Conservation (phyloP, 2,113 vertebrate species). For the Amblyopsis rosae region DNA sequence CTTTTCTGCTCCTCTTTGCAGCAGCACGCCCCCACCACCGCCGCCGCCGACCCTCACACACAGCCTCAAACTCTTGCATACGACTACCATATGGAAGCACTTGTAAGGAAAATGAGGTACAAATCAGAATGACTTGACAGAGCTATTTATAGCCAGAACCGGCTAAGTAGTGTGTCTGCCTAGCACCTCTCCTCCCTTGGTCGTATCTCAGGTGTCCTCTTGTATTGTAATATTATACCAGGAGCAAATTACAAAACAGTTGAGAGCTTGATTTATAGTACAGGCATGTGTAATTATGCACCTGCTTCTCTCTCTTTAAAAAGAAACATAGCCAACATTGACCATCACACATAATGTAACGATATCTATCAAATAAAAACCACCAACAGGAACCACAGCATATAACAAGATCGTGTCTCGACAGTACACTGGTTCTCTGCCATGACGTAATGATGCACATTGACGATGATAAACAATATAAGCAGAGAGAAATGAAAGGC, state of each 20-base stretch:
- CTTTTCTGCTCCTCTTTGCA: constrained; percentile 8
- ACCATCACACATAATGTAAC: background rate
- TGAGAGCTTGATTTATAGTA: background rate
- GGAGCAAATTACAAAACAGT: background rate
- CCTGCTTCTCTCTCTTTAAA: background rate
- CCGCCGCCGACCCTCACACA: background rate
- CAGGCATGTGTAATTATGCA: background rate
- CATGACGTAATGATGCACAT: background rate
- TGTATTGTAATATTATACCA: background rate
- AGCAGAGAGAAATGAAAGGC: constrained; percentile 72
- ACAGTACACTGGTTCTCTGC: background rate
- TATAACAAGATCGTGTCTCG: background rate
- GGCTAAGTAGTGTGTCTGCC: constrained; percentile 9
- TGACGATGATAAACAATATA: constrained; percentile 63
- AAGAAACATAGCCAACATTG: background rate
- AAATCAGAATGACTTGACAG: constrained; percentile 37
- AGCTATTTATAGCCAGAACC: constrained; percentile 24
- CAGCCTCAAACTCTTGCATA: constrained; percentile 1
- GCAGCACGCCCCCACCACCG: background rate
- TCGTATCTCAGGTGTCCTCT: constrained; percentile 7
- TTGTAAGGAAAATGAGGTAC: constrained; percentile 38
- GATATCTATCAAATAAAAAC: too few relatives aligned
- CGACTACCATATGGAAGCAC: constrained; percentile 37
- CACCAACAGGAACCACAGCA: background rate
- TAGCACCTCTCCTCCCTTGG: background rate